Evolutionary conservation across 1,140 invertebrate species (phyloP).

Genomic region (Drosophila repleta): DNA sequence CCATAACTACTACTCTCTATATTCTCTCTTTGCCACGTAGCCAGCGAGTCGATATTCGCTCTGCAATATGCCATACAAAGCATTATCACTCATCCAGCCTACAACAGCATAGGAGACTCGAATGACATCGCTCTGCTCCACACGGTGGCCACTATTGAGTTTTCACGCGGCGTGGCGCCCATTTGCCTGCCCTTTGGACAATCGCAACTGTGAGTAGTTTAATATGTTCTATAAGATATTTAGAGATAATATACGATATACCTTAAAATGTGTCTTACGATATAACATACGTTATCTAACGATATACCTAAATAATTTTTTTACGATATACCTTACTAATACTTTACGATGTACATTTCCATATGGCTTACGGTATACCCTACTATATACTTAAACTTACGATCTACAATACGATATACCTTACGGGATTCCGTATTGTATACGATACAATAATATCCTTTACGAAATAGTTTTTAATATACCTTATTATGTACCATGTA

Average conservation of each 20-base stretch:
- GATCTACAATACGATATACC: too few species aligned
- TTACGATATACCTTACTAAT: too few species aligned
- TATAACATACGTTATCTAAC: too few species aligned
- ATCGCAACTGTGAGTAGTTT: slow-evolving; percentile 45
- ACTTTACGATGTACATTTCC: too few species aligned
- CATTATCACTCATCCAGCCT: slow-evolving; percentile 64
- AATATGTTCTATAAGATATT: not conserved
- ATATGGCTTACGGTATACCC: too few species aligned
- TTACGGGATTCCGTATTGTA: too few species aligned
- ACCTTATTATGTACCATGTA: too few species aligned
- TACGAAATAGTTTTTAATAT: too few species aligned
- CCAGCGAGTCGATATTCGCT: slow-evolving; percentile 57
- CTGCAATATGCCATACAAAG: slow-evolving; percentile 58
- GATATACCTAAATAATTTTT: too few species aligned
- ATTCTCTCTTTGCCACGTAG: not conserved
- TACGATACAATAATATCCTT: too few species aligned
- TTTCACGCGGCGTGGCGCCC: slow-evolving; percentile 72
- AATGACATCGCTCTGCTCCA: slow-evolving; percentile 74
- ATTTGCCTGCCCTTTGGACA: slow-evolving; percentile 70
- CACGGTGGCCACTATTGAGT: slow-evolving; percentile 52
- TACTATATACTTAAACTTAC: too few species aligned
- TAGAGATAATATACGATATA: not conserved
- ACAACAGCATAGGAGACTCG: slow-evolving; percentile 28
- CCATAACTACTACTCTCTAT: not conserved
- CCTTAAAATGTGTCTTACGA: too few species aligned